Evolutionary conservation across 2,888 invertebrate genomes (phyloP), one percentile per base, ranked within the genome.

Genomic region (Limnephilus lunatus): DNA sequence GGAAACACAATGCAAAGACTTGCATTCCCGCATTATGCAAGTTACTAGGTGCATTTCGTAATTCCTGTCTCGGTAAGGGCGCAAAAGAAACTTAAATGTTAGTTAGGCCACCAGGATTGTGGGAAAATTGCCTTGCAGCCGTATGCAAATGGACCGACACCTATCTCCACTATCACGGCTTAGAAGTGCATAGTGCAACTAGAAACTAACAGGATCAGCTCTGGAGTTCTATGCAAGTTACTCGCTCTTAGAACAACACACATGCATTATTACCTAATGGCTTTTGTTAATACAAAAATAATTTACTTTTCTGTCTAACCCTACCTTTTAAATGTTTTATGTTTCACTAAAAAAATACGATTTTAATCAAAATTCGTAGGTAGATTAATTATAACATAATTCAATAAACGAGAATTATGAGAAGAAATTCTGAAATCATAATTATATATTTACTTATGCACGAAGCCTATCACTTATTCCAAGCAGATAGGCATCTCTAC

Each of bases 71-170:
- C 81, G 19, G 32, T 81, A 81, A 89, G 88, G 88, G 44, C 39
- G 88, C 19, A 35, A 89, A 89, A 89, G 80, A 89, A 89, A 80
- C 88, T 89, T 81, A 25, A 89, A 80, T 80, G 88, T 89, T 89
- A 35, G 88, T 89, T 89, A 81, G 88, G 68, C 32, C 88, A 81
- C 88, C 31, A 80, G 80, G 88, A 68, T 89, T 35, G 88, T 32
- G 35, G 88, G 88, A 35, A 81, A 53, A 35, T 68, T 80, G 88
- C 80, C 86, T 91, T 32, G 44, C 91, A 91, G 91, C 86, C 25
- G 83, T 91, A 91, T 91, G 91, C 89, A 89, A 91, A 91, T 91
- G 85, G 30, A 35, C 35, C 25, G 85, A 89, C 83, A 89, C 68
- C 89, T 83, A 91, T 89, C 91, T 53, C 9, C 53, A 35, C 83